Conservation (phyloP, 1,140 invertebrate genomes). For the Zaprionus tsacasi region DNA sequence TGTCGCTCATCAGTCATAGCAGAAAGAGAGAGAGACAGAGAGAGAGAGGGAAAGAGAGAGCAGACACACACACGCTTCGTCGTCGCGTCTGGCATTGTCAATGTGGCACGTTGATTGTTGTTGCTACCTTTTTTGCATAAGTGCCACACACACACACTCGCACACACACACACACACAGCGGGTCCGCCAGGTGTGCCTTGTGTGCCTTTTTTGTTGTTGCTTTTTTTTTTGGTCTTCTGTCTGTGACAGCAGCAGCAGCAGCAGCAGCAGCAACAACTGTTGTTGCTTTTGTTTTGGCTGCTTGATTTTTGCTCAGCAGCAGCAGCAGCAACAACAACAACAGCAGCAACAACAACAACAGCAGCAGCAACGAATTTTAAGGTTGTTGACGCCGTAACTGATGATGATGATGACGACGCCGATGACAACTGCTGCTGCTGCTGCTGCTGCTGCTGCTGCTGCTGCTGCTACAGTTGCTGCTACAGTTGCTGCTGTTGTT, state of each 20-base stretch:
- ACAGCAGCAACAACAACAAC: slow-evolving; percentile 12
- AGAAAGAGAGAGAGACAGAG: neutral
- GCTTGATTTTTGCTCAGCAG: slow-evolving; percentile 38
- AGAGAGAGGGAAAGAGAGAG: too few relatives aligned
- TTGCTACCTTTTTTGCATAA: slow-evolving; percentile 81
- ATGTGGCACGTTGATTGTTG: slow-evolving; percentile 79
- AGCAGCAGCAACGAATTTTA: slow-evolving; percentile 62
- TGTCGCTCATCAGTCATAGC: slow-evolving; percentile 71
- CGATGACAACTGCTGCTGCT: slow-evolving; percentile 66
- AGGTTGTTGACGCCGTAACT: slow-evolving; percentile 75
- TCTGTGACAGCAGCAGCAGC: slow-evolving; percentile 63
- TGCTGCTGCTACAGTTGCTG: slow-evolving; percentile 42
- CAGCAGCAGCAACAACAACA: slow-evolving; percentile 18
- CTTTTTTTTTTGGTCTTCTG: slow-evolving; percentile 43
- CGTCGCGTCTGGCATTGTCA: slow-evolving; percentile 74
- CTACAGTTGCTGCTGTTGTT: slow-evolving; percentile 25
- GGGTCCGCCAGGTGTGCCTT: slow-evolving; percentile 56
- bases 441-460: slow-evolving; percentile 18
- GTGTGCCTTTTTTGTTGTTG: slow-evolving; percentile 6
- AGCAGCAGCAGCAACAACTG: slow-evolving; percentile 43
- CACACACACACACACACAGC: neutral
- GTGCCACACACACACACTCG: slow-evolving; percentile 52
- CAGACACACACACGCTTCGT: slow-evolving; percentile 24
- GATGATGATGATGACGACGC: slow-evolving; percentile 55
- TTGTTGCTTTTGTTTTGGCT: slow-evolving; percentile 30